Evolutionary conservation across 2,888 invertebrate species (phyloP).

Genomic region (Andrena camellia): DNA sequence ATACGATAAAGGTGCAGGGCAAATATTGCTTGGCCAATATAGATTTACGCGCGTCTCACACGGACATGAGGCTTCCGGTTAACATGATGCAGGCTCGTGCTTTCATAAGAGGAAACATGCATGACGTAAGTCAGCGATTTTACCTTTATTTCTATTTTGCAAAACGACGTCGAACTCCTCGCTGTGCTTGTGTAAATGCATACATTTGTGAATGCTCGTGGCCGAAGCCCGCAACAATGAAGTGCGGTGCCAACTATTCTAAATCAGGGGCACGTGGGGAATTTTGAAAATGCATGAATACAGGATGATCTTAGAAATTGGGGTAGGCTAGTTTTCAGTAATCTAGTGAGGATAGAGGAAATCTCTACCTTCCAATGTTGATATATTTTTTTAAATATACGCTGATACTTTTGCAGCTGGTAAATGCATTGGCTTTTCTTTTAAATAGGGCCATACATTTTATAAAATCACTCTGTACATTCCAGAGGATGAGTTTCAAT

Average conservation of each 20-base stretch:
- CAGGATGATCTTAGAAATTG: not conserved
- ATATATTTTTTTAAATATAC: no score
- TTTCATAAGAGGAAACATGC: conserved; percentile 88
- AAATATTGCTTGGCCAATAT: conserved; percentile 90
- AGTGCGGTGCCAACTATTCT: not conserved
- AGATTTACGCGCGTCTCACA: conserved; percentile 87
- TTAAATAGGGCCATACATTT: no score
- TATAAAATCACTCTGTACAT: no score
- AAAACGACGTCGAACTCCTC: not conserved
- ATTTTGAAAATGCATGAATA: not conserved
- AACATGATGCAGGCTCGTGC: conserved; percentile 89
- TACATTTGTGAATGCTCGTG: not conserved
- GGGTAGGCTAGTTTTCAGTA: no score
- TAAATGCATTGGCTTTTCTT: no score
- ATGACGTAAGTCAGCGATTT: conserved; percentile 86
- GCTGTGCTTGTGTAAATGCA: no score
- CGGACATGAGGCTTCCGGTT: conserved; percentile 88
- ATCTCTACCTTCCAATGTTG: no score
- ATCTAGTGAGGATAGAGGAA: no score
- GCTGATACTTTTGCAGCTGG: no score
- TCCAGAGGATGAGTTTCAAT: no score
- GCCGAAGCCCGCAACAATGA: not conserved
- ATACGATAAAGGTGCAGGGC: conserved; percentile 88
- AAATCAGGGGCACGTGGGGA: not conserved
- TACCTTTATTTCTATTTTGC: not conserved